Conservation (phyloP, 2,888 invertebrate genomes). For the Drosophila subquinaria region DNA sequence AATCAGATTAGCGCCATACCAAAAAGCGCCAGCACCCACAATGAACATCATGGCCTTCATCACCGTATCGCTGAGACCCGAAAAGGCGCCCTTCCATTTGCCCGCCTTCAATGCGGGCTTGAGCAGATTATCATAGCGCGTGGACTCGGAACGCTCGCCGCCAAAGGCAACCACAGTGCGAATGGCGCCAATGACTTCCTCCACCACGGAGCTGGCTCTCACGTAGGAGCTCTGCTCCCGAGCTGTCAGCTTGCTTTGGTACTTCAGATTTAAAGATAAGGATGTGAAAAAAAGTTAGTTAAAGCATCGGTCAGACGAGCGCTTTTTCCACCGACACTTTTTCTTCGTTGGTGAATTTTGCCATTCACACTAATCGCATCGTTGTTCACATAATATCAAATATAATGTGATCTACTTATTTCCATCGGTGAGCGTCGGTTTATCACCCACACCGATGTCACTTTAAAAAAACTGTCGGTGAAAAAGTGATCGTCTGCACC, state of each 20-base stretch:
- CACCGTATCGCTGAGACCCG: conserved; percentile 89
- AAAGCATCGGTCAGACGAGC: too few relatives aligned
- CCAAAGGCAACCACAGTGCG: conserved; percentile 92
- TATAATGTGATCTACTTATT: too few relatives aligned
- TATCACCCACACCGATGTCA: too few relatives aligned
- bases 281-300: neutral
- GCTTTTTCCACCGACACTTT: too few relatives aligned
- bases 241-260: conserved; percentile 88
- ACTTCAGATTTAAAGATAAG: conserved; percentile 83
- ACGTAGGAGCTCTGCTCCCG: conserved; percentile 90
- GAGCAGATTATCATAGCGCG: conserved; percentile 86
- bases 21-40: conserved; percentile 90
- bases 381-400: too few relatives aligned
- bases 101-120: conserved; percentile 88
- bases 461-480: too few relatives aligned
- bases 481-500: too few relatives aligned
- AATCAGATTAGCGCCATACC: conserved; percentile 91
- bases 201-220: conserved; percentile 90
- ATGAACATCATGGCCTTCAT: conserved; percentile 91
- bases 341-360: too few relatives aligned
- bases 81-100: conserved; percentile 88
- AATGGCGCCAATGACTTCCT: conserved; percentile 90
- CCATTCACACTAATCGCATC: too few relatives aligned
- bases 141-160: conserved; percentile 90
- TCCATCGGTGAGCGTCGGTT: too few relatives aligned